Evolutionary conservation across 2,113 vertebrate species (phyloP).

Genomic region (Pelvicachromis taeniatus): DNA sequence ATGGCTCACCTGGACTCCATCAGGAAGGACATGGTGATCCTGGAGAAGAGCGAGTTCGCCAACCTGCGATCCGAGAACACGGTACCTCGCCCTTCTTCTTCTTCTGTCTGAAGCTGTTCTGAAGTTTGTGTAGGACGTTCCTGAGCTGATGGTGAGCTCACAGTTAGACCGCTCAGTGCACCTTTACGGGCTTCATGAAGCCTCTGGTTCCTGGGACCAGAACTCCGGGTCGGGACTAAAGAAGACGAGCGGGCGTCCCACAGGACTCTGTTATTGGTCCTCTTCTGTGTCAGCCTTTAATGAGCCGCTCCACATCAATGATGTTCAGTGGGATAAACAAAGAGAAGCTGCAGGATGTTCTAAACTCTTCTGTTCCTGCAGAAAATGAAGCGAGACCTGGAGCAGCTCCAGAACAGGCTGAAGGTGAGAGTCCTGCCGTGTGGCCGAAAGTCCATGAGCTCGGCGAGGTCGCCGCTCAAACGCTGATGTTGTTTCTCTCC

Average conservation of each 20-base stretch:
- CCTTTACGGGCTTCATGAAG: background rate
- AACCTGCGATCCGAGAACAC: conserved; percentile 90
- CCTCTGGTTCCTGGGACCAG: background rate
- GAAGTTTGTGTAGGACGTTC: background rate
- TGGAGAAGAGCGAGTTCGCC: conserved; percentile 98
- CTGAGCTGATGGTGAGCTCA: background rate
- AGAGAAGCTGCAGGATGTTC: background rate
- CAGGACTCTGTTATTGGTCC: background rate
- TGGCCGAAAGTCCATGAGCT: fast-evolving
- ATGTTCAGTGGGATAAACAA: background rate
- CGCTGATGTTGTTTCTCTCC: background rate
- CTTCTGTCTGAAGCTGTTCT: background rate
- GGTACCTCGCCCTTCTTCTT: conserved; percentile 55
- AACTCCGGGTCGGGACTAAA: fast-evolving
- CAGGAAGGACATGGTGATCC: conserved; percentile 97
- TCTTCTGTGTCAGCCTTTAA: background rate
- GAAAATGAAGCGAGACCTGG: conserved; percentile 95
- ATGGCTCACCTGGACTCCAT: conserved; percentile 94
- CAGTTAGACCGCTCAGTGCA: background rate
- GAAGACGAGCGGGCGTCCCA: background rate
- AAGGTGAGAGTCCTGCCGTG: conserved; percentile 61
- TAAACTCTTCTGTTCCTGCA: conserved; percentile 43
- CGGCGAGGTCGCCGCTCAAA: background rate
- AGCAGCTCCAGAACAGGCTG: conserved; percentile 84
- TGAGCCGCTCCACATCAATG: background rate